Evolutionary conservation across 2,888 invertebrate species (phyloP), one percentile per base, ranked within the genome.

Genomic region (Xanthorhoe spadicearia): DNA sequence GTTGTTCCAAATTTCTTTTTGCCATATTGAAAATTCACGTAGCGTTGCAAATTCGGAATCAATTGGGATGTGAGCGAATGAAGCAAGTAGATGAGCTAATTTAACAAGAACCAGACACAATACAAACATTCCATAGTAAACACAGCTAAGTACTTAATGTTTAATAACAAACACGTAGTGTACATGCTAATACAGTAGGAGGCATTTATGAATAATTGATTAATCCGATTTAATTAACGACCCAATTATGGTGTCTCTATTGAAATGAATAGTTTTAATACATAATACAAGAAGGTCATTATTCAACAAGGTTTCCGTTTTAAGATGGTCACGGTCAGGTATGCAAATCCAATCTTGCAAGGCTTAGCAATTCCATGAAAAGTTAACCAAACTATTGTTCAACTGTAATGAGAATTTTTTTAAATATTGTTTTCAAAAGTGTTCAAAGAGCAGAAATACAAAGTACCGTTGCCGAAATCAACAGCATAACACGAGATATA

Each of bases 151-250:
- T n/a, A n/a, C n/a, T n/a, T 2, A 43, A 43, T 43, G 7, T 32
- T 13, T 13, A 43, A 43, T 43, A 13, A 43, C 38, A 13, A 13
- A 43, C 38, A 32, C 32, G 7, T 13, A 13, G 13, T 43, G 38
- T 38, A 38, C 18, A 49, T 32, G 51, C 46, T 38, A 48, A 52
- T 56, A 49, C 8, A 63, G 15, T 18, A 58, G 58, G 54, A 43
- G 56, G 56, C 52, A 51, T n/a, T 57, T 23, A 70, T 73, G 68
- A 68, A 71, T 69, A 68, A 63, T 68, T 53, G 49, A 73, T 67
- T 59, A 60, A 43, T 19, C 51, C 53, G 51, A 68, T 66, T 60
- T 50, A 57, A 68, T 49, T 56, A 60, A 67, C 35, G 49, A 62
- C 28, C 15, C 15, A 38, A 50, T 60, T 50, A 46, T 18, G 17